phyloP scores from a whole-genome alignment of 1,140 invertebrate genomes.

The Lordiphosa collinella region DNA sequence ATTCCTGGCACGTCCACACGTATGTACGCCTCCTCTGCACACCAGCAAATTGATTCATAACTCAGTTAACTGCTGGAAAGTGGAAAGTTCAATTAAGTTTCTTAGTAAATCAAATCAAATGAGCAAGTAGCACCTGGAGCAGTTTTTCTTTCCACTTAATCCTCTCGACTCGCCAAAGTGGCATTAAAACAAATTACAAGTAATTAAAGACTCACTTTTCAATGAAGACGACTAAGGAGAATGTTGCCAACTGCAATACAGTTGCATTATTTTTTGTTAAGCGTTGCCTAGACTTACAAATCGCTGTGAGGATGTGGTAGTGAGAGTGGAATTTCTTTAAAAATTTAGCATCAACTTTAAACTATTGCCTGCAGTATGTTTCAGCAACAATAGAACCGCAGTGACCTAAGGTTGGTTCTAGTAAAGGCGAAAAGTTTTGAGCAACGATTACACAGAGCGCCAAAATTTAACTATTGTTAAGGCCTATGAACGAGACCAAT shows the following conservation, averaged over 20 bases:
- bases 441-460: no score
- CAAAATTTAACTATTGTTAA: no score
- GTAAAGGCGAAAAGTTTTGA: no score
- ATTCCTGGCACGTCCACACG: conserved; percentile 23
- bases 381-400: no score
- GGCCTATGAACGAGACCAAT: no score
- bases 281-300: not conserved
- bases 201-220: conserved; percentile 64
- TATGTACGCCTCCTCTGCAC: not conserved
- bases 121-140: conserved; percentile 40
- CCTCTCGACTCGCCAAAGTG: conserved; percentile 49
- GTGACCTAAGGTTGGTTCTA: no score
- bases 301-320: no score
- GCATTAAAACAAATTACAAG: conserved; percentile 76
- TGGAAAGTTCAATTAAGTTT: conserved; percentile 70
- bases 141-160: conserved; percentile 12
- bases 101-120: conserved; percentile 72
- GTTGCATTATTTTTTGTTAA: conserved; percentile 1
- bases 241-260: not conserved
- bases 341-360: no score
- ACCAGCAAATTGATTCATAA: conserved; percentile 65
- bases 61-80: conserved; percentile 54
- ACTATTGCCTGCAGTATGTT: no score
- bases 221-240: conserved; percentile 38
- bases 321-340: no score